Evolutionary conservation across 2,113 vertebrate species (phyloP).

Genomic region (Elachura formosa): DNA sequence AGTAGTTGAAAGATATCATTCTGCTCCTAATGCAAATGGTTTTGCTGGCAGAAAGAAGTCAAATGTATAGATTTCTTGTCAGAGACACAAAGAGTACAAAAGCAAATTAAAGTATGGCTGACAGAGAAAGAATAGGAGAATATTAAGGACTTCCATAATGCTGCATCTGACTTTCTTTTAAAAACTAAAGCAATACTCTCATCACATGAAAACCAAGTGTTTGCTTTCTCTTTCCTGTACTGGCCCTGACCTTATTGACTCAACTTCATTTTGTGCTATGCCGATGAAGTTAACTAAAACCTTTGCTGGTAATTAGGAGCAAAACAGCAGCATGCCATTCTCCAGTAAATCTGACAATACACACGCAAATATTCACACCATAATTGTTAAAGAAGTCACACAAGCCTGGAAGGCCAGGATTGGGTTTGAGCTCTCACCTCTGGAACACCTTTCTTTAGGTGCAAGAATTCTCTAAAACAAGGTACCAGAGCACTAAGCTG

Average conservation of each 20-base stretch:
- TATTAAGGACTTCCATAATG: background rate
- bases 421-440: background rate
- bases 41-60: constrained; percentile 1
- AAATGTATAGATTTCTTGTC: background rate
- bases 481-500: background rate
- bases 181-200: background rate
- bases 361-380: background rate
- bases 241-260: background rate
- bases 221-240: background rate
- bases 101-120: background rate
- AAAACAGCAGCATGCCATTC: background rate
- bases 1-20: background rate
- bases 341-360: background rate
- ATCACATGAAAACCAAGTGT: background rate
- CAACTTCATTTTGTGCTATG: background rate
- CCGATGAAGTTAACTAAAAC: background rate
- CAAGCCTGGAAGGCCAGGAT: background rate
- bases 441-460: background rate
- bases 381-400: background rate
- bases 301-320: background rate
- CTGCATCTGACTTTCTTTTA: background rate
- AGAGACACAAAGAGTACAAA: background rate
- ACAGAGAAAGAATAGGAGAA: background rate
- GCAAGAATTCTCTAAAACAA: background rate
- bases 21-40: background rate